Evolutionary conservation across 1,140 invertebrate genomes (phyloP).

Genomic region (Pseudomyrmex flavicornis): DNA sequence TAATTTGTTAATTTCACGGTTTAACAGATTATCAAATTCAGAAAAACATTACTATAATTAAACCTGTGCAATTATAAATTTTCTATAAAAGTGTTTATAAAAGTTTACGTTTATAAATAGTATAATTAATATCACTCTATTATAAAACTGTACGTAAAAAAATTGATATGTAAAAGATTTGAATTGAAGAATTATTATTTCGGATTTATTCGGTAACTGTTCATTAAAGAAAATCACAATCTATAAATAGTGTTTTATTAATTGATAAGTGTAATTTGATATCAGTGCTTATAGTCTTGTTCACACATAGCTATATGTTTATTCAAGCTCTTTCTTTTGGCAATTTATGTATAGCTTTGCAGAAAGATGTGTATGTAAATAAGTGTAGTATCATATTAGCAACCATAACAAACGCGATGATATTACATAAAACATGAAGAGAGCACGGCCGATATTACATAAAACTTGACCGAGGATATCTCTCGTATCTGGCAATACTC

Average conservation of each 20-base stretch:
- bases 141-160: no score
- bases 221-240: slow-evolving; percentile 13
- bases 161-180: neutral
- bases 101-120: no score
- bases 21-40: neutral
- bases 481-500: neutral
- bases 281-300: neutral
- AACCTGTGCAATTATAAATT: no score
- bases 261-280: neutral
- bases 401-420: neutral
- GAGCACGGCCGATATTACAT: neutral
- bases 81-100: no score
- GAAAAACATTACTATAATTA: no score
- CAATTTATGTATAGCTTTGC: neutral
- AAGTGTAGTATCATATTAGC: neutral
- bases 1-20: neutral
- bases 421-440: slow-evolving; percentile 17
- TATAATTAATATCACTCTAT: no score
- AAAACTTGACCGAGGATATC: slow-evolving; percentile 1
- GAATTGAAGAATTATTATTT: neutral
- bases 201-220: neutral
- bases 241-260: neutral
- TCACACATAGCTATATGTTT: neutral
- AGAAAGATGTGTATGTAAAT: slow-evolving; percentile 16
- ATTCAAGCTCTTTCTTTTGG: neutral